Base-by-base conservation (phyloP, 2,888 invertebrate genomes). In the Actias luna region DNA sequence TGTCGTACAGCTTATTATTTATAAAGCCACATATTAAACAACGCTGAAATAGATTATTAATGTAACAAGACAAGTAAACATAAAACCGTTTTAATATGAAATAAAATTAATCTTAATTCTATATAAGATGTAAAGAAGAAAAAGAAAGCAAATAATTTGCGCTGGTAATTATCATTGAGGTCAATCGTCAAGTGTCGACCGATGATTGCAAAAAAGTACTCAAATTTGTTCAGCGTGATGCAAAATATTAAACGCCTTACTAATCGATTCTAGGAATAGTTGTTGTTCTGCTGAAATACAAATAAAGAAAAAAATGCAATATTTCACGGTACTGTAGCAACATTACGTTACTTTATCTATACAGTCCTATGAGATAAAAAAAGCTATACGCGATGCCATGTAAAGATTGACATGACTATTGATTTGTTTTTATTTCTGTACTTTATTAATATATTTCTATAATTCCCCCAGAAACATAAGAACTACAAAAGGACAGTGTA, bases 181-280 rank as follows among this genome's bases (percentile, higher is more conserved):
- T 29, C 55, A 55, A 29, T 55, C 55, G 27, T 7, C 18, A 55
- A 29, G 55, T 55, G 55, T 29, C 29, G 29, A 55, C 5, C 29
- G 16, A n/a, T 29, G 55, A 46, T 55, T 50, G 22, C 29, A 55
- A 55, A 29, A 55, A 27, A 55, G 55, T 55, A 55, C 3, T 16
- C 29, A 55, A 55, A 55, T 55, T 55, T 29, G 46, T 25, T 50
- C 46, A 55, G n/a, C 55, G 27, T 55, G 55, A 55, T n/a, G 29
- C 29, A 55, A 55, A 55, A 27, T 29, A n/a, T 29, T 55, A 55
- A 55, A 55, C 29, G 55, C 55, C 29, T 55, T 29, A 55, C 55
- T 27, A 55, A 55, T 55, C 46, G 29, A 55, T 55, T 55, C 27
- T 55, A 55, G 55, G 14, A 29, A 29, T 29, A 55, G 55, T 50